Conservation (phyloP, 2,113 vertebrate species). For the Tetraodon nigroviridis region DNA sequence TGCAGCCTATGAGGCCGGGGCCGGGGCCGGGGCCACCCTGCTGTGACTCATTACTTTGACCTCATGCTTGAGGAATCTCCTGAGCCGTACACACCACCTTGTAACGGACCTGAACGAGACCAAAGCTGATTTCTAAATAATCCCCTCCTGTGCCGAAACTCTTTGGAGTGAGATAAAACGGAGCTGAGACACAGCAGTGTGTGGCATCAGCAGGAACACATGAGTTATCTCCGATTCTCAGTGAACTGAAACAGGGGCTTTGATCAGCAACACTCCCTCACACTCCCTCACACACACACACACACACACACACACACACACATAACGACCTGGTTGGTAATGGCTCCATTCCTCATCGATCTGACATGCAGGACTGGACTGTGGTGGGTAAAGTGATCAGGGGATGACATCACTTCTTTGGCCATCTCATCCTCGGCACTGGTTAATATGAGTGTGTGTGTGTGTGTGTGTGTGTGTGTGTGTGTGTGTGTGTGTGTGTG, state of each 20-base stretch:
- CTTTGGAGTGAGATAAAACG: slow-evolving; percentile 9
- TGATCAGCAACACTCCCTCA: too few relatives aligned
- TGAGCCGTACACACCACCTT: slow-evolving; percentile 34
- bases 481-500: slow-evolving; percentile 27
- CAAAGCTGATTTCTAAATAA: slow-evolving; percentile 31
- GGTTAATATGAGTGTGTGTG: slow-evolving; percentile 36
- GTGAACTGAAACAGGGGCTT: too few relatives aligned
- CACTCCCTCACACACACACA: too few relatives aligned
- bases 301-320: neutral
- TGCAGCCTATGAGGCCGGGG: slow-evolving; percentile 27
- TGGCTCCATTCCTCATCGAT: slow-evolving; percentile 70
- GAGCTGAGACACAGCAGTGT: slow-evolving; percentile 16
- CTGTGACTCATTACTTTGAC: slow-evolving; percentile 59
- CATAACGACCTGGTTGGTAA: slow-evolving; percentile 31
- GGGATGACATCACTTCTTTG: slow-evolving; percentile 64
- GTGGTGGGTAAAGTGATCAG: slow-evolving; percentile 63
- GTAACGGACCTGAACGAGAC: slow-evolving; percentile 28
- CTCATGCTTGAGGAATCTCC: slow-evolving; percentile 57
- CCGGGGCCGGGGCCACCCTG: slow-evolving; percentile 34
- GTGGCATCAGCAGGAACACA: too few relatives aligned
- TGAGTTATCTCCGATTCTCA: too few relatives aligned
- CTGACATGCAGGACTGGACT: slow-evolving; percentile 39
- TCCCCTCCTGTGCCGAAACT: slow-evolving; percentile 32
- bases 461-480: slow-evolving; percentile 12
- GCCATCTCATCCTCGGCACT: slow-evolving; percentile 48